Evolutionary conservation across 2,113 vertebrate genomes (phyloP).

Genomic region (Colius striatus): DNA sequence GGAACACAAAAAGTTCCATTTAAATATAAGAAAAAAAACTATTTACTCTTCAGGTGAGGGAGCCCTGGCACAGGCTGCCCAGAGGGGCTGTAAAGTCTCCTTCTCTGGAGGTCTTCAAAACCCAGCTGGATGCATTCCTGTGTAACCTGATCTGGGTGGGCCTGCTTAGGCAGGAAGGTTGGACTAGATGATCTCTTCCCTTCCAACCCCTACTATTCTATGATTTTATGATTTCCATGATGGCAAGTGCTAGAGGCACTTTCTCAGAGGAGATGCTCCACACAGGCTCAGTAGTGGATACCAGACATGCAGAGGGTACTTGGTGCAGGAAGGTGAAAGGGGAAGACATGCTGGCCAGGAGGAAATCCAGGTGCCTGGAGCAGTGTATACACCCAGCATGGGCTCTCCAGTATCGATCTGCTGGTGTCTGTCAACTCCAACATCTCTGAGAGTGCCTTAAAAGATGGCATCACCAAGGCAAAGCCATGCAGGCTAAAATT

Average conservation of each 20-base stretch:
- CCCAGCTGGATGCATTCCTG: no score
- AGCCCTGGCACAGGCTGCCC: no score
- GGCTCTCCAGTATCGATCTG: background rate
- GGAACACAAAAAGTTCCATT: no score
- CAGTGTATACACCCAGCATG: rapidly evolving
- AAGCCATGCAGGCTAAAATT: background rate
- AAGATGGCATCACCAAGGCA: background rate
- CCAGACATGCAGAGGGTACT: background rate
- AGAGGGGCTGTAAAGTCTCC: no score
- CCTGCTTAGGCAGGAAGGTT: no score
- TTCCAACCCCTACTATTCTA: no score
- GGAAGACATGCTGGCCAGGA: background rate
- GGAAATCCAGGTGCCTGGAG: background rate
- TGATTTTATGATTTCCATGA: background rate
- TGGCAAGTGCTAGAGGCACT: background rate
- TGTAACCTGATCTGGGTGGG: no score
- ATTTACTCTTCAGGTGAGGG: no score
- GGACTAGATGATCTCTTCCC: no score
- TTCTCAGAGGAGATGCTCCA: background rate
- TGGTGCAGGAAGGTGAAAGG: background rate
- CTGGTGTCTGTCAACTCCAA: background rate
- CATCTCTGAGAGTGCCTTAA: background rate
- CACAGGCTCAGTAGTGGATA: rapidly evolving
- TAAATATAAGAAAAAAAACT: no score
- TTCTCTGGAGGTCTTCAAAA: no score